phyloP scores from a whole-genome alignment of 2,113 vertebrate species.

The Oncorhynchus clarkii region DNA sequence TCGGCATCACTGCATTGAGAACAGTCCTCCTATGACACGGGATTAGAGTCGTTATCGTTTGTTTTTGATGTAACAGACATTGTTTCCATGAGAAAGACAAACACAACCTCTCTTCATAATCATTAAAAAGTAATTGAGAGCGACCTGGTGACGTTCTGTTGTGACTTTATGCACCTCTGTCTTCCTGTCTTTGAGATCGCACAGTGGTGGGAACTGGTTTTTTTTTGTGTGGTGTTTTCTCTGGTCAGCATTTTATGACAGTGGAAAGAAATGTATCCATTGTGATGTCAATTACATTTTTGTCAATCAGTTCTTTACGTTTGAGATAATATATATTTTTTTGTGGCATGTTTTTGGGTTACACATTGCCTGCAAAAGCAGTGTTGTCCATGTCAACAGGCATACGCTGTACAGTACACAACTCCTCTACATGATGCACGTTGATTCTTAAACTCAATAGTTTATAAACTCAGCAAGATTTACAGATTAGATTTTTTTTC shows the following conservation, averaged over 20 bases:
- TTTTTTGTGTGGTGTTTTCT: background rate
- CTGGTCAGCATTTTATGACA: conserved; percentile 41
- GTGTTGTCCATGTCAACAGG: background rate
- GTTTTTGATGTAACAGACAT: conserved; percentile 32
- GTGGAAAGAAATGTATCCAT: conserved; percentile 52
- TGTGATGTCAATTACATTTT: conserved; percentile 47
- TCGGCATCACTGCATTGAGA: background rate
- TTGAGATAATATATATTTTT: too few relatives aligned
- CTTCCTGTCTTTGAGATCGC: conserved; percentile 52
- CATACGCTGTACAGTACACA: conserved; percentile 14
- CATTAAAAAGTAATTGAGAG: conserved; percentile 54
- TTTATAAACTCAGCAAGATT: conserved; percentile 19
- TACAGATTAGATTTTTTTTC: conserved; percentile 2
- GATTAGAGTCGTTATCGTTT: conserved; percentile 32
- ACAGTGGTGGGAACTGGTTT: conserved; percentile 42
- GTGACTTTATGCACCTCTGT: conserved; percentile 44
- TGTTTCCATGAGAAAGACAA: conserved; percentile 49
- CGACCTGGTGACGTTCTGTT: conserved; percentile 42
- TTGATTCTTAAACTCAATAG: background rate
- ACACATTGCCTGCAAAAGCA: background rate
- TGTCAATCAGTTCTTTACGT: background rate
- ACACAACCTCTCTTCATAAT: conserved; percentile 51
- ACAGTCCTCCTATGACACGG: background rate
- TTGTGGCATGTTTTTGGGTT: too few relatives aligned
- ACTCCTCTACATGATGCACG: background rate